Evolutionary conservation across 2,113 vertebrate genomes (phyloP).

Genomic region (Festucalex cinctus): DNA sequence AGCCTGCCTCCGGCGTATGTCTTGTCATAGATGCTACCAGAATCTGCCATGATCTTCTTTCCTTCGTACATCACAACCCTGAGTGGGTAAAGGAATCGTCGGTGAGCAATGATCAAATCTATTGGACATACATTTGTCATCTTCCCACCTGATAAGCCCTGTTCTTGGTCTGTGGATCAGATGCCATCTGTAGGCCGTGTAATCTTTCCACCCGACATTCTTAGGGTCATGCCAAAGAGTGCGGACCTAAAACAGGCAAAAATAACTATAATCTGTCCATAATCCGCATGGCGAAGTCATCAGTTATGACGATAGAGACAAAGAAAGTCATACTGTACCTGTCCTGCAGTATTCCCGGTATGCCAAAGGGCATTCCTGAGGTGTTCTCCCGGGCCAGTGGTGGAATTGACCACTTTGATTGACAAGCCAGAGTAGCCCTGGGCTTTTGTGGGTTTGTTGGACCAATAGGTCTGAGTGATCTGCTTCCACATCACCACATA

Average conservation of each 20-base stretch:
- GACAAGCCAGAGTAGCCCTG: constrained; percentile 97
- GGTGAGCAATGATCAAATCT: background rate
- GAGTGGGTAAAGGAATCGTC: constrained; percentile 13
- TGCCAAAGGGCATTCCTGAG: constrained; percentile 98
- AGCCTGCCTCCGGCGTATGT: constrained; percentile 94
- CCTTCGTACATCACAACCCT: constrained; percentile 99
- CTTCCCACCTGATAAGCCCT: constrained; percentile 86
- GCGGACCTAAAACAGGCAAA: constrained; percentile 77
- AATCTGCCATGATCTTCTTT: constrained; percentile 99
- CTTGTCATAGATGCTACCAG: constrained; percentile 95
- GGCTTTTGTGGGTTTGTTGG: constrained; percentile 88
- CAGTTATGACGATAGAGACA: background rate
- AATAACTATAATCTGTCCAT: background rate
- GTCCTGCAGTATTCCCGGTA: constrained; percentile 92
- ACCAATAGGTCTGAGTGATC: constrained; percentile 98
- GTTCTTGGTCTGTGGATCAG: constrained; percentile 96
- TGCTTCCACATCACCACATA: constrained; percentile 99
- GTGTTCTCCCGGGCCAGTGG: constrained; percentile 94
- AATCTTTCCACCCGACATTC: constrained; percentile 97
- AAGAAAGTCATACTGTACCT: constrained; percentile 70
- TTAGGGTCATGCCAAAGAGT: constrained; percentile 97
- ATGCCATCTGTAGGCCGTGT: constrained; percentile 98
- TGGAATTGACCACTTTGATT: constrained; percentile 98
- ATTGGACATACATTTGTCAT: background rate
- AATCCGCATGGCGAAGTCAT: background rate